A percentile compares a stretch with the other conserved stretches of the same genome.
phyloP scores from a whole-genome alignment of 2,113 vertebrate species.

The Tursiops truncatus region DNA sequence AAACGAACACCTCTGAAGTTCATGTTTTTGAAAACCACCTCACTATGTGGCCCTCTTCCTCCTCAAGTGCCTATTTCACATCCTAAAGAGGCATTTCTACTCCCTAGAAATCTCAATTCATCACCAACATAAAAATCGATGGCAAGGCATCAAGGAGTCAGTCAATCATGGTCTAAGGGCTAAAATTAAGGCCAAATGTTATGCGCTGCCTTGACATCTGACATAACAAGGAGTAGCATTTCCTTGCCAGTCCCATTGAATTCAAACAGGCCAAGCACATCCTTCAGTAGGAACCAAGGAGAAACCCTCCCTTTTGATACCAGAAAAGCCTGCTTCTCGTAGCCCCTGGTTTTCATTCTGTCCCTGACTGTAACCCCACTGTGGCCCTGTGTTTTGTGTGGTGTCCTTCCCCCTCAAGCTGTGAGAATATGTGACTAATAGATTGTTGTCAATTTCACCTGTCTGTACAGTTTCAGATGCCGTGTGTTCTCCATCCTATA shows the following conservation, averaged over 20 bases:
- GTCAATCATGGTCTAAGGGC: neutral
- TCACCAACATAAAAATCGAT: neutral
- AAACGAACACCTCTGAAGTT: neutral
- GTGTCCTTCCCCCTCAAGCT: neutral
- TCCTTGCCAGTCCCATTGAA: neutral
- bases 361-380: neutral
- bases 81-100: neutral
- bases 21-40: neutral
- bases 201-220: neutral
- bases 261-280: neutral
- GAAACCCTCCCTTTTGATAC: neutral
- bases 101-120: neutral
- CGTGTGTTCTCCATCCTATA: neutral
- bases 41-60: neutral
- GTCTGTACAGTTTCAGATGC: neutral
- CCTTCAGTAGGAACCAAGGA: neutral
- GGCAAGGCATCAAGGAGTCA: neutral
- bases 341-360: too few relatives aligned
- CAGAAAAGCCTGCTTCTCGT: neutral
- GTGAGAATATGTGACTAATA: neutral
- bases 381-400: neutral
- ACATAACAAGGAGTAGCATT: too few relatives aligned
- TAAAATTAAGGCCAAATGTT: neutral
- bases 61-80: neutral
- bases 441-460: neutral